Conservation (phyloP, 2,113 vertebrate genomes). For the Capricornis sumatraensis region DNA sequence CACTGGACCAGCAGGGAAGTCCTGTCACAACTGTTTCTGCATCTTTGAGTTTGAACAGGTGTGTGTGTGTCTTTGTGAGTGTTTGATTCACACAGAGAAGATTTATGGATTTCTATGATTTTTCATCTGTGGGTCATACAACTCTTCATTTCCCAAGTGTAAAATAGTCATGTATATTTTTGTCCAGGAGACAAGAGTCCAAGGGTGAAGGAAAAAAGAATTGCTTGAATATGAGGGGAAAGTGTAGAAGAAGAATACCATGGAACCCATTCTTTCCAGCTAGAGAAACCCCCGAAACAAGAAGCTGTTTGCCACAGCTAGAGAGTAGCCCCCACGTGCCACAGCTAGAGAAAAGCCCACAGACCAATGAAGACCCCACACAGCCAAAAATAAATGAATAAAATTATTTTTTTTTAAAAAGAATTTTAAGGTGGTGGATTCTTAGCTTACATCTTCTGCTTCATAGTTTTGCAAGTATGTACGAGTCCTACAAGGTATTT, state of each 20-base stretch:
- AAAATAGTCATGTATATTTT: not conserved
- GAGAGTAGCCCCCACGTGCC: fast-evolving
- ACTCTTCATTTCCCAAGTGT: not conserved
- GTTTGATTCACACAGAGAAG: not conserved
- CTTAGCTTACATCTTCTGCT: not conserved
- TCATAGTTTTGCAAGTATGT: not conserved
- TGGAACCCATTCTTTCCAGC: not conserved
- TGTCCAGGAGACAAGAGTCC: not conserved
- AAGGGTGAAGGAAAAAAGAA: not conserved
- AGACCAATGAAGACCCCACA: not conserved
- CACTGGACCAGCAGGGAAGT: not conserved
- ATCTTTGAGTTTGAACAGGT: not conserved
- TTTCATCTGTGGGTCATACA: not conserved
- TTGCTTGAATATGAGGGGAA: not conserved
- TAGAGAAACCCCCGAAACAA: not conserved
- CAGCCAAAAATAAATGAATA: not conserved
- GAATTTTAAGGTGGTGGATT: not conserved
- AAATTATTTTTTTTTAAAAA: not conserved
- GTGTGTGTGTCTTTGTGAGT: not conserved
- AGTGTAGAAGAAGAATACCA: not conserved
- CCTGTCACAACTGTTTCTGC: not conserved
- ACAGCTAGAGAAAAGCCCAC: not conserved
- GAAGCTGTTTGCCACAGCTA: not conserved
- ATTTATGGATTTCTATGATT: not conserved
- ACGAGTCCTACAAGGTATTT: too few relatives aligned